Conservation (phyloP, 2,888 invertebrate species). For the Papilio demoleus region DNA sequence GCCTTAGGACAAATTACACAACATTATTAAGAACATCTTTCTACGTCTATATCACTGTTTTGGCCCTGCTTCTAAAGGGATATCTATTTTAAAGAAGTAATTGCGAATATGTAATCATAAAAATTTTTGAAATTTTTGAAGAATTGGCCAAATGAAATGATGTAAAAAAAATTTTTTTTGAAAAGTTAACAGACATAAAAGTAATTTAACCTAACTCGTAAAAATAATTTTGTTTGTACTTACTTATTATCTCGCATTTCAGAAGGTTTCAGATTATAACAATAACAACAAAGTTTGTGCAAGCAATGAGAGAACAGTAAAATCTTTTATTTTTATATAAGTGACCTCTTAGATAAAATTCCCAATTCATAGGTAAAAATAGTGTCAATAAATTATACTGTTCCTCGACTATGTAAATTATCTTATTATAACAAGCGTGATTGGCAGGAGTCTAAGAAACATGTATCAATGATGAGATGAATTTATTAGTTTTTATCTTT, state of each 20-base stretch:
- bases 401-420: constrained; percentile 2
- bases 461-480: neutral
- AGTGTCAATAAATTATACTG: neutral
- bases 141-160: constrained; percentile 17
- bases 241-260: neutral
- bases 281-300: constrained; percentile 17
- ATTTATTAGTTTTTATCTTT: neutral
- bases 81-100: neutral
- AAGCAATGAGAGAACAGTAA: constrained; percentile 31
- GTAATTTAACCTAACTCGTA: neutral
- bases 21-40: constrained; percentile 42
- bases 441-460: neutral
- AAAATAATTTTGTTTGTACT: constrained; percentile 1
- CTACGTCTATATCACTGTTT: neutral
- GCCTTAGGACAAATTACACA: constrained; percentile 85
- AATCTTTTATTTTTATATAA: neutral
- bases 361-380: neutral
- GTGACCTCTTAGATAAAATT: neutral
- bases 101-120: neutral
- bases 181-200: neutral
- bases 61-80: neutral
- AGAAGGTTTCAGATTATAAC: constrained; percentile 12
- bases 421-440: neutral
- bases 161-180: constrained; percentile 3
- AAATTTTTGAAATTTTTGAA: neutral